phyloP scores from a whole-genome alignment of 2,113 vertebrate genomes.

The Piprites chloris region DNA sequence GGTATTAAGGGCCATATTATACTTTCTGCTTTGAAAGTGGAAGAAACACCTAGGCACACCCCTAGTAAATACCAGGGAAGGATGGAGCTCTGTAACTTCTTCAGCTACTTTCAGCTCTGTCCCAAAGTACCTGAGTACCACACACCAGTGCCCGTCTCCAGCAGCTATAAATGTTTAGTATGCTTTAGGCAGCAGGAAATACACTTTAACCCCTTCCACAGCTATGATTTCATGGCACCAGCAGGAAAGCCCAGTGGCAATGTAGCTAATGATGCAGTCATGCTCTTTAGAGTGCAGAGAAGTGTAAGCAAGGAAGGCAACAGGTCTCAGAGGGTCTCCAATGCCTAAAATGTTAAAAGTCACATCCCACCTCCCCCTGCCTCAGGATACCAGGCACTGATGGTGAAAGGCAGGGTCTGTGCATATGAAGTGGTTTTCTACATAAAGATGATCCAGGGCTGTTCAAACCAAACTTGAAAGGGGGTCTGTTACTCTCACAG shows the following conservation, averaged over 20 bases:
- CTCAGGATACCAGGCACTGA: fast-evolving
- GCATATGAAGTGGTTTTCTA: not conserved
- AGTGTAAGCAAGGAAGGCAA: not conserved
- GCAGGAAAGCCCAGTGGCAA: not conserved
- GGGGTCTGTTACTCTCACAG: fast-evolving
- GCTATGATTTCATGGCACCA: not conserved
- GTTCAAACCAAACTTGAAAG: not conserved
- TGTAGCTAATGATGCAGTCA: not conserved
- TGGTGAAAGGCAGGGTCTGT: not conserved
- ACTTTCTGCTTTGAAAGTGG: not conserved
- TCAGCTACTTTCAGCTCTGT: not conserved
- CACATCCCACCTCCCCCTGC: not conserved
- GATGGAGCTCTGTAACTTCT: not conserved
- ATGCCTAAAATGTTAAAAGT: not conserved
- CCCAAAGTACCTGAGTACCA: not conserved
- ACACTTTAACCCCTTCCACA: not conserved
- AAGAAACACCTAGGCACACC: not conserved
- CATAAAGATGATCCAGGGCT: not conserved
- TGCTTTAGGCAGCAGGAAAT: not conserved
- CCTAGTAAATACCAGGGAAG: not conserved
- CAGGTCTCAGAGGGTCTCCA: fast-evolving
- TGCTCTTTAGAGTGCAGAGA: not conserved
- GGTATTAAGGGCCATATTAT: not conserved
- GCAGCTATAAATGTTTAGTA: not conserved
- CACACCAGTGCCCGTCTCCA: fast-evolving